Evolutionary conservation across 2,797 vertebrate species (phyloP).

Genomic region (Anguilla obscura): DNA sequence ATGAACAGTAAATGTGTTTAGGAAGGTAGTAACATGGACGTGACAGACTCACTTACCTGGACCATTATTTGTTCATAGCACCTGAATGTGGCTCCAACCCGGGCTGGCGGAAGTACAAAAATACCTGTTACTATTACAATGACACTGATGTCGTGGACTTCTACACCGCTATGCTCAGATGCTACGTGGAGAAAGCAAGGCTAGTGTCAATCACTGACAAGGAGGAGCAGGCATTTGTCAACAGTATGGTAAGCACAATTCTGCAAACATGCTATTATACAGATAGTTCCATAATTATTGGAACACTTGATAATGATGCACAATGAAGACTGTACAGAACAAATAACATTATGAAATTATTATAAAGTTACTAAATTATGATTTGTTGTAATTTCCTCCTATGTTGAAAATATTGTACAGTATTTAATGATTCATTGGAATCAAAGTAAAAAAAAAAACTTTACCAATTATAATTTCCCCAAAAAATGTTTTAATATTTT

Average conservation of each 20-base stretch:
- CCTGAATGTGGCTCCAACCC: conserved; percentile 71
- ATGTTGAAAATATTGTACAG: no score
- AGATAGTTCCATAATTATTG: no score
- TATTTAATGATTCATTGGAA: no score
- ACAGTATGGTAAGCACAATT: conserved; percentile 64
- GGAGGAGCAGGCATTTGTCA: conserved; percentile 69
- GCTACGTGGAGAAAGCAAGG: conserved; percentile 63
- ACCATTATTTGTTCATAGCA: conserved; percentile 52
- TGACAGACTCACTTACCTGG: neutral
- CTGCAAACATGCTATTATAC: neutral
- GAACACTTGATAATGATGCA: no score
- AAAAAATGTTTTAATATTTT: no score
- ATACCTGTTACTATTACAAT: conserved; percentile 77
- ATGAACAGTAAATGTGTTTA: neutral
- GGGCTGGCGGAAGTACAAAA: conserved; percentile 72
- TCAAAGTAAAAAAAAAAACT: no score
- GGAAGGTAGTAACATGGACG: neutral
- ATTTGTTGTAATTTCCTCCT: no score
- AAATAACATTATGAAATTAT: no score
- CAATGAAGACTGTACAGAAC: neutral
- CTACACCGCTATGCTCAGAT: conserved; percentile 56
- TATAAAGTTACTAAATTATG: no score
- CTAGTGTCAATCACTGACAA: conserved; percentile 68
- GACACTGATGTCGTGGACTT: conserved; percentile 74
- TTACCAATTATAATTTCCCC: no score